These are phyloP conservation scores for Bombyx mori DNA, from an alignment of 1,140 invertebrate species.

Conservation along the genomic window DNA sequence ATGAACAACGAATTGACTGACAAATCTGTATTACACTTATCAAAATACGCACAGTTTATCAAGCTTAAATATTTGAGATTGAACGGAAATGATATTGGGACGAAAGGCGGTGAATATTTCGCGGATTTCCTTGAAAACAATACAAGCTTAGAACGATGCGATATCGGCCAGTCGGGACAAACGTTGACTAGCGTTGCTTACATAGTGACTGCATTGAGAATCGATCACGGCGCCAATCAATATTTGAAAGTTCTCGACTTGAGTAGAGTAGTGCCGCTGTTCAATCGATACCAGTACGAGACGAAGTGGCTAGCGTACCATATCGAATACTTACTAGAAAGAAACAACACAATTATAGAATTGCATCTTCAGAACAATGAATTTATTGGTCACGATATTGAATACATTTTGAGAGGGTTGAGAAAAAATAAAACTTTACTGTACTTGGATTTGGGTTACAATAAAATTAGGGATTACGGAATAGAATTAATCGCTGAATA, in stretches of 20 bases:
- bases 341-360: slow-evolving; percentile 65
- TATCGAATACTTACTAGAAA: slow-evolving; percentile 46
- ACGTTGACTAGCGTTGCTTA: slow-evolving; percentile 67
- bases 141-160: slow-evolving; percentile 58
- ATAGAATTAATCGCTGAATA: slow-evolving; percentile 66
- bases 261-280: slow-evolving; percentile 67
- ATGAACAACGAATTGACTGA: slow-evolving; percentile 69
- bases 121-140: slow-evolving; percentile 64
- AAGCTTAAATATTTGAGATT: slow-evolving; percentile 66
- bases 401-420: slow-evolving; percentile 67
- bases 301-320: slow-evolving; percentile 61
- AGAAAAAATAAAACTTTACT: slow-evolving; percentile 60
- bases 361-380: slow-evolving; percentile 73
- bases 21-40: slow-evolving; percentile 46
- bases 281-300: slow-evolving; percentile 50
- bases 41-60: slow-evolving; percentile 45
- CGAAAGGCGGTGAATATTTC: slow-evolving; percentile 61
- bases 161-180: slow-evolving; percentile 71
- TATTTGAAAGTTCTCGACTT: slow-evolving; percentile 71
- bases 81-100: slow-evolving; percentile 71
- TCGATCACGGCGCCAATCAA: slow-evolving; percentile 41
- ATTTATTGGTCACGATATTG: slow-evolving; percentile 72
- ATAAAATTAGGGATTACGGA: slow-evolving; percentile 73
- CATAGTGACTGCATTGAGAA: slow-evolving; percentile 55
- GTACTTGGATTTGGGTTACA: slow-evolving; percentile 72